These are phyloP conservation scores for Aphelinus certus DNA, from an alignment of 1,140 invertebrate species.

Conservation along the genomic window DNA sequence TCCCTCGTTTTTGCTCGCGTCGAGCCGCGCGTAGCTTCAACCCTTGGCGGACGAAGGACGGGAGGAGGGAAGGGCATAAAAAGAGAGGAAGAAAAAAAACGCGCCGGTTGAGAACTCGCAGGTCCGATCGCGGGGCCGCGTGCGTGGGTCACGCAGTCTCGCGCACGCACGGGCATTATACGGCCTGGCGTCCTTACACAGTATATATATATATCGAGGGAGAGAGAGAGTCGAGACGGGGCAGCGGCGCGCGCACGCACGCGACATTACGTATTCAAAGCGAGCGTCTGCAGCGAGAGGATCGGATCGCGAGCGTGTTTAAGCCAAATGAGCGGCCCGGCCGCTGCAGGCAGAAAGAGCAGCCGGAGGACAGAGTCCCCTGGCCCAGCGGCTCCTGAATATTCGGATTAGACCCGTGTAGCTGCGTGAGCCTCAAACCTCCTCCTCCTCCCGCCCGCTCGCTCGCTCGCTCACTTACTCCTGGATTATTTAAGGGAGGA, in stretches of 20 bases:
- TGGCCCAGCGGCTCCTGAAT: neutral
- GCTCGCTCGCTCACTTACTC: too few species aligned
- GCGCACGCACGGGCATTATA: neutral
- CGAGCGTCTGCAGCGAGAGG: neutral
- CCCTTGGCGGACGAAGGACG: too few species aligned
- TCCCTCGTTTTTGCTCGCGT: too few species aligned
- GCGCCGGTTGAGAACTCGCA: neutral
- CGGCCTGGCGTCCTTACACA: neutral
- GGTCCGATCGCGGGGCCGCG: neutral
- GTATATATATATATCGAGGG: neutral
- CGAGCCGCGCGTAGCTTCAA: too few species aligned
- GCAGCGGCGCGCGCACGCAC: conserved; percentile 6
- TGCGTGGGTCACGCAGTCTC: conserved; percentile 11
- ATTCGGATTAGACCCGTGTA: neutral
- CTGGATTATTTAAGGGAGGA: too few species aligned
- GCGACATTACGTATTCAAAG: conserved; percentile 27
- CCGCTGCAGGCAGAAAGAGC: neutral
- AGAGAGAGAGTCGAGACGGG: neutral
- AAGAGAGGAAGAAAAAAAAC: conserved; percentile 40
- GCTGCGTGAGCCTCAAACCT: too few species aligned
- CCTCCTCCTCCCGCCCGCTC: too few species aligned
- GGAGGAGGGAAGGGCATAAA: too few species aligned
- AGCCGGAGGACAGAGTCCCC: neutral
- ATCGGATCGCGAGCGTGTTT: neutral
- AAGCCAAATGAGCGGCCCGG: neutral